Evolutionary conservation across 2,113 vertebrate genomes (phyloP), one percentile per base, ranked within the genome.

Genomic region (Varanus komodoensis): DNA sequence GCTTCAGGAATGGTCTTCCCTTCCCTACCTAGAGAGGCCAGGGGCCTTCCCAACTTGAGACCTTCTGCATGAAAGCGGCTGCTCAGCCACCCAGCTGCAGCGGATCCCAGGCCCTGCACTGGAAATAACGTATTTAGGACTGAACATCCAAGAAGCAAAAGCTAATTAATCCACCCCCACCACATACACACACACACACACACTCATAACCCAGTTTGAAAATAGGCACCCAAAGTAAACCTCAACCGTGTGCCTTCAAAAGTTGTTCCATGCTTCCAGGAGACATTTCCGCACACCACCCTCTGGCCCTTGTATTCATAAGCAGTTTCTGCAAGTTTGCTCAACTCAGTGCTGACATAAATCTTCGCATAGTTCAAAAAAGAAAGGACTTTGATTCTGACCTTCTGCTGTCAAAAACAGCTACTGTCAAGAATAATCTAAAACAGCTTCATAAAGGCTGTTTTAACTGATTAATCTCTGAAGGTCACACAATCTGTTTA

Each of bases 391-490:
- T 97, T 97, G 97, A 97, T 97, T 97, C 97, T 97, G 97, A 98
- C 97, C 97, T 98, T 97, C 97, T 97, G 91, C 97, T 97, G 96
- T 98, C 97, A 97, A 97, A 97, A 97, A 96, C 96, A 96, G 97
- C 97, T 97, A 97, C 97, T 97, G 97, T 97, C 97, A 98, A 97
- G 96, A 97, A 97, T 97, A 97, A 97, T 97, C 97, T 98, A 94
- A 97, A 97, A 97, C 96, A 97, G 97, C 97, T 97, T 97, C 97
- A 97, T 97, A 97, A 97, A 94, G 96, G 96, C 94, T 91, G 97
- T 95, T 97, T 97, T 97, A 97, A 96, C 97, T 97, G 97, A 98
- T 97, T 97, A 98, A 97, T 98, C 97, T 97, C 97, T 97, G 97
- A 98, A 97, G 97, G 97, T 97, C 97, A 97, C 93, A 95, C 96